A percentile compares a stretch with the other conserved stretches of the same genome.
These are phyloP conservation scores for Drosophila chauvacae DNA, from an alignment of 1,140 invertebrate genomes.

Conservation along the genomic window DNA sequence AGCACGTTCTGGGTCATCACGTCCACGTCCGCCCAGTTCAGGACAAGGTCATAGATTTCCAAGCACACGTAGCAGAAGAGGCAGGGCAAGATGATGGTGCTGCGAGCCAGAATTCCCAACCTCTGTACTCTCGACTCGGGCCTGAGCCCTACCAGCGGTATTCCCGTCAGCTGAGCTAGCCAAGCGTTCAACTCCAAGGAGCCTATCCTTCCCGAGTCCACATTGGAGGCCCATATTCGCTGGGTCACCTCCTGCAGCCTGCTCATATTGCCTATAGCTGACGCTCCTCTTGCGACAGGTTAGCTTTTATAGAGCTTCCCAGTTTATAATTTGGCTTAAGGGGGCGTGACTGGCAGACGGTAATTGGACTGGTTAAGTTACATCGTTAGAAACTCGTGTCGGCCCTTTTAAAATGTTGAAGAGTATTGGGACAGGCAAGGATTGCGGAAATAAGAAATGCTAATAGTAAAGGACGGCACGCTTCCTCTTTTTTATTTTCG, in stretches of 20 bases:
- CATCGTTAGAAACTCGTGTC: neutral
- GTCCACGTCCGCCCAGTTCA: conserved; percentile 59
- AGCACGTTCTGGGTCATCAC: conserved; percentile 63
- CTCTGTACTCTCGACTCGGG: conserved; percentile 37
- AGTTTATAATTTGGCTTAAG: neutral
- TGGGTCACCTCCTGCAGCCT: conserved; percentile 34
- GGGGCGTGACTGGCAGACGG: conserved; percentile 14
- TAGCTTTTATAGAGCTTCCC: conserved; percentile 34
- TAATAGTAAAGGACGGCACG: neutral
- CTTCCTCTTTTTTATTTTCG: neutral
- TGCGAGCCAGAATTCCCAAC: conserved; percentile 6
- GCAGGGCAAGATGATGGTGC: conserved; percentile 16
- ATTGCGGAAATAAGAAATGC: neutral
- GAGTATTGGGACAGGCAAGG: neutral
- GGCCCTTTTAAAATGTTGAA: neutral
- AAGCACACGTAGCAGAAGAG: conserved; percentile 47
- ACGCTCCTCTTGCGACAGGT: neutral
- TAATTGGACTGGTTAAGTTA: conserved; percentile 1
- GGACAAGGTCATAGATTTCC: conserved; percentile 62
- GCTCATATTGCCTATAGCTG: conserved; percentile 29
- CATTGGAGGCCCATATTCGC: conserved; percentile 54
- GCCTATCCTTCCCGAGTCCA: conserved; percentile 51
- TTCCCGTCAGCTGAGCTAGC: conserved; percentile 55
- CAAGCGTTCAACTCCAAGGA: conserved; percentile 72
- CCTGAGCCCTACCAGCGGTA: conserved; percentile 59